A percentile compares a stretch with the other conserved stretches of the same genome.
Conservation (phyloP, 2,113 vertebrate genomes). For the Halcyon senegalensis region DNA sequence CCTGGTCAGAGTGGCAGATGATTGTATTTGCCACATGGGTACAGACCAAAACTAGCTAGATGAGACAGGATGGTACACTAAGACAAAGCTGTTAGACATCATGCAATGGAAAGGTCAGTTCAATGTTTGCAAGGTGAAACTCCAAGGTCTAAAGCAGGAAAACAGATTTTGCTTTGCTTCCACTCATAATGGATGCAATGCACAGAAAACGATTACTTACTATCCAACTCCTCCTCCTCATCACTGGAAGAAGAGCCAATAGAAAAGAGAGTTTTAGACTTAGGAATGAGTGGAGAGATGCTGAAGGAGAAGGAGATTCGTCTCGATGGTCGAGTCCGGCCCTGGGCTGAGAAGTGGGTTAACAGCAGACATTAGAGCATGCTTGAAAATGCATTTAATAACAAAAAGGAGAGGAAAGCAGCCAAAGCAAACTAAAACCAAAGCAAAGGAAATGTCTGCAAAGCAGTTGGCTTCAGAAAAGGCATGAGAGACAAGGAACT, state of each 20-base stretch:
- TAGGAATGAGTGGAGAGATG: slow-evolving; percentile 90
- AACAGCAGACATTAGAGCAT: slow-evolving; percentile 76
- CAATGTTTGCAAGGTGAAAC: not conserved
- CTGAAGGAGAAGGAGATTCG: slow-evolving; percentile 91
- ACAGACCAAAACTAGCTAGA: not conserved
- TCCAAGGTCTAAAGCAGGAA: not conserved
- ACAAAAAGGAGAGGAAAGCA: slow-evolving; percentile 9
- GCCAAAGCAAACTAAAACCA: slow-evolving; percentile 6
- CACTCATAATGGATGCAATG: not conserved
- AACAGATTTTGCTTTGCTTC: not conserved
- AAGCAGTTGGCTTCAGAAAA: slow-evolving; percentile 6
- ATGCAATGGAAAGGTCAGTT: not conserved
- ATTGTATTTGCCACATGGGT: not conserved
- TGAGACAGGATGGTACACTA: not conserved
- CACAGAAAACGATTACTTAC: slow-evolving; percentile 83
- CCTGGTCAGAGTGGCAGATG: not conserved
- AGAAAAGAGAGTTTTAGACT: slow-evolving; percentile 89
- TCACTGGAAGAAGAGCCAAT: slow-evolving; percentile 91
- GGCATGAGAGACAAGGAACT: not conserved
- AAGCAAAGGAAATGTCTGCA: slow-evolving; percentile 1
- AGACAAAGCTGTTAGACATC: not conserved
- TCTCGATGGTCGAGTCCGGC: slow-evolving; percentile 80
- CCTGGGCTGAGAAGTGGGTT: slow-evolving; percentile 80
- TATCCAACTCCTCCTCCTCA: slow-evolving; percentile 86
- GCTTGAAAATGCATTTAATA: slow-evolving; percentile 55